Base-by-base conservation (phyloP, 2,113 vertebrate species). In the Ursus arctos region DNA sequence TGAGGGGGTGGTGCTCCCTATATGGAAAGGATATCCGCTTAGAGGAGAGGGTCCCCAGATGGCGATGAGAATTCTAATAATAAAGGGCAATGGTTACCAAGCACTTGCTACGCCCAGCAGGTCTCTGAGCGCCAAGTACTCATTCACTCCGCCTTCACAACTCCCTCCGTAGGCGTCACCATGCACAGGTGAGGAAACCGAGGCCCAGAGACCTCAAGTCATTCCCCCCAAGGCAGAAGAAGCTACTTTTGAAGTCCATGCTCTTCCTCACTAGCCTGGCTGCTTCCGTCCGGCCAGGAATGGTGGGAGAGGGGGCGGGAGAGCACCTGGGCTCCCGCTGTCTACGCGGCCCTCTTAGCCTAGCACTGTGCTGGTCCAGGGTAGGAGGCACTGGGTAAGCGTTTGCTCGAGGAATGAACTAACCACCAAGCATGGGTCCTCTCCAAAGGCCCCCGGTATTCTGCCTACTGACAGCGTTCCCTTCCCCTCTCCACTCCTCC, bases 61-160 rank as follows among this genome's bases (percentile, higher is more conserved):
- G 22, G 47, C 36, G 36, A 36, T 26, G 69, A 53, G 18, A 76
- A 12, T 22, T 21, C 22, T n/a, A 11, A 55, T 24, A 59, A 47
- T 10, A 31, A 77, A 83, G 94, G 18, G 24, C 51, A 36, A 7
- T 13, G 3, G 71, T 53, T 79, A 33, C 6, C 18, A 28, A 21
- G 31, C 59, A 22, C 31, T 19, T 4, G 2, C 21, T 11, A 12
- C 28, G n/a, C 71, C 57, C 67, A 67, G 40, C 36, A 5, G 19
- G 2, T 24, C 26, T 31, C 79, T 51, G 7, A n/a, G 28, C 0
- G 3, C 22, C 7, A 1, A 1, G 3, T 61, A 4, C 49, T 40
- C 47, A 18, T 14, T 43, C 16, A 7, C 28, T 49, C 15, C 28
- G 51, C 6, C 57, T n/a, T 88, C 26, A 22, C 4, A 7, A 31